phyloP scores from a whole-genome alignment of 2,888 invertebrate species.

The Leptinotarsa tumamoca region DNA sequence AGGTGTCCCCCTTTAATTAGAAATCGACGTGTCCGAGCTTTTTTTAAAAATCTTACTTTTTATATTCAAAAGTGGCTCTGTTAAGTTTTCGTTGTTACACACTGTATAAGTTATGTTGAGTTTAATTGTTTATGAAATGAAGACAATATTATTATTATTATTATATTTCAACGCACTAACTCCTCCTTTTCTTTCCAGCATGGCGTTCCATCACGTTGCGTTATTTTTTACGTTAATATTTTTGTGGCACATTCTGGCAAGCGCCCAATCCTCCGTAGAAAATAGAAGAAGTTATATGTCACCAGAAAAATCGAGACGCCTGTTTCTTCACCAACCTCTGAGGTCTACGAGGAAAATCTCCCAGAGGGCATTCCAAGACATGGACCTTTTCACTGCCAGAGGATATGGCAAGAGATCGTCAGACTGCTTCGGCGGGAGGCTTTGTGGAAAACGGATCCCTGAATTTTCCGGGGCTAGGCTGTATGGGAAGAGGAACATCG shows the following conservation, averaged over 20 bases:
- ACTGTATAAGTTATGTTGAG: no score
- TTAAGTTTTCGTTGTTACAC: no score
- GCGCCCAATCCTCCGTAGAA: conserved; percentile 58
- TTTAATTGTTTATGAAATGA: no score
- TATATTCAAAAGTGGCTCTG: no score
- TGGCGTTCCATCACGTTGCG: conserved; percentile 50
- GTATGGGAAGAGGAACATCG: conserved; percentile 45
- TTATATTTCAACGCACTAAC: no score
- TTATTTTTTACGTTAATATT: conserved; percentile 54
- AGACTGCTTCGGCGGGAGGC: conserved; percentile 61
- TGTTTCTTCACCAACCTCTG: conserved; percentile 32
- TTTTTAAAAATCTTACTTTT: no score
- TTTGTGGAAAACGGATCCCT: conserved; percentile 44
- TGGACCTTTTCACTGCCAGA: conserved; percentile 73
- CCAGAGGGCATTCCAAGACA: conserved; percentile 76
- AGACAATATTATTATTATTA: no score
- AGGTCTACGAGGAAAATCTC: conserved; percentile 68
- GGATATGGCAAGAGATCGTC: conserved; percentile 73
- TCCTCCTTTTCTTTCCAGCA: conserved; percentile 37
- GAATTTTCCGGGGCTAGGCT: conserved; percentile 46
- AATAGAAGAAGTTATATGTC: conserved; percentile 38
- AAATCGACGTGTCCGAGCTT: no score
- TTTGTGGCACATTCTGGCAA: conserved; percentile 52
- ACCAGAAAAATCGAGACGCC: conserved; percentile 38
- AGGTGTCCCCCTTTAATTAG: no score